These are phyloP conservation scores for Corythaeola cristata DNA, from an alignment of 2,113 vertebrate species.

Conservation along the genomic window DNA sequence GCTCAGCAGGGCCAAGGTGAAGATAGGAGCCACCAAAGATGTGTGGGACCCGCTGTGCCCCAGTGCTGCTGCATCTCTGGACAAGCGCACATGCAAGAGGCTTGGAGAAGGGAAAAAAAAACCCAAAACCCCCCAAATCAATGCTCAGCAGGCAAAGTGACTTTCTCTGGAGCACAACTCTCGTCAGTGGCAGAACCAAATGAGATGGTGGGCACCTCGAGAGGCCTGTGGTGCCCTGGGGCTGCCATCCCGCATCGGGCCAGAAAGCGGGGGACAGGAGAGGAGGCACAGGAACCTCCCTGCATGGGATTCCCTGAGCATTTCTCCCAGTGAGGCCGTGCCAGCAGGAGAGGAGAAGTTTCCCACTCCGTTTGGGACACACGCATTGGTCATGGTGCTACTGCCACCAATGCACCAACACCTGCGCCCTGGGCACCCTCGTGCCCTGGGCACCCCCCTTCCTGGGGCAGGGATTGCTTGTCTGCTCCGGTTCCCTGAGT, in stretches of 20 bases:
- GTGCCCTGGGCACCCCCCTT: background rate
- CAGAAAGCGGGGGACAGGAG: background rate
- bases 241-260: accelerated
- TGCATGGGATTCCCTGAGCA: background rate
- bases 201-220: background rate
- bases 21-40: background rate
- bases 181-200: background rate
- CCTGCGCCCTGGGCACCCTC: background rate
- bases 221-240: background rate
- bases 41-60: background rate
- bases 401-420: background rate
- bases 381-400: accelerated
- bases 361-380: background rate
- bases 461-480: background rate
- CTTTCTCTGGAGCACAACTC: background rate
- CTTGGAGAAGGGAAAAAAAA: background rate
- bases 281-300: background rate
- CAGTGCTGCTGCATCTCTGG: background rate
- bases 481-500: background rate
- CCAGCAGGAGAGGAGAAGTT: background rate
- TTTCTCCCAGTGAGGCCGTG: background rate
- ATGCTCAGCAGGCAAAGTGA: background rate
- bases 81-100: background rate
- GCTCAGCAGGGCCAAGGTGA: background rate
- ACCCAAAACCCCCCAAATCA: background rate